These are phyloP conservation scores for Macrosteles quadrilineatus DNA, from an alignment of 1,140 invertebrate genomes.

Conservation along the genomic window DNA sequence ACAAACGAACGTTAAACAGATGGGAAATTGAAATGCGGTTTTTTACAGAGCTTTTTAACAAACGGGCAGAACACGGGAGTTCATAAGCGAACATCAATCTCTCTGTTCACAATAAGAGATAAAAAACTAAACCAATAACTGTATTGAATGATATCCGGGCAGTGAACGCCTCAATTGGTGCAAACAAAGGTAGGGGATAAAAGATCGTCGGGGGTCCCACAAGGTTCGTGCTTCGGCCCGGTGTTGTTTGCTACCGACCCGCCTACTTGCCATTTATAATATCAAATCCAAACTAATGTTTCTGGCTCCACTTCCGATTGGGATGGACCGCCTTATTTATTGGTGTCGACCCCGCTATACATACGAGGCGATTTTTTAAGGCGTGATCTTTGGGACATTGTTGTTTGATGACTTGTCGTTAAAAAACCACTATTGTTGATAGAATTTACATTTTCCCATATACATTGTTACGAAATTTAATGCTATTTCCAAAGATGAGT, in stretches of 20 bases:
- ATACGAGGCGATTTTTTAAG: no score
- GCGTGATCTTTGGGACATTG: no score
- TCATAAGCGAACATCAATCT: constrained; percentile 7
- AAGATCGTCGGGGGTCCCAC: constrained; percentile 8
- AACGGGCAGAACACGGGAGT: neutral
- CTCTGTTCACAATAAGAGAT: neutral
- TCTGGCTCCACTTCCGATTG: neutral
- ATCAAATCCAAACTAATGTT: constrained; percentile 16
- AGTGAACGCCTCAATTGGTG: constrained; percentile 9
- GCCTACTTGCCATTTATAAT: constrained; percentile 14
- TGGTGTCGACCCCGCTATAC: no score
- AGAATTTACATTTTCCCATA: no score
- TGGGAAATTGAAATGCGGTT: neutral
- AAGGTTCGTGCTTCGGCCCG: constrained; percentile 9
- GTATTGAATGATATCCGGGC: constrained; percentile 16
- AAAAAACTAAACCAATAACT: constrained; percentile 17
- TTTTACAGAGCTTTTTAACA: constrained; percentile 2
- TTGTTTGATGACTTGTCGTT: no score
- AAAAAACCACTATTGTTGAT: no score
- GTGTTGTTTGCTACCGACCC: neutral
- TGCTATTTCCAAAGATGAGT: no score
- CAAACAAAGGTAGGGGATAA: neutral
- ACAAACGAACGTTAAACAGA: neutral
- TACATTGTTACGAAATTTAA: no score
- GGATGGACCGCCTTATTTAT: no score